Evolutionary conservation across 2,113 vertebrate species (phyloP).

Genomic region (Engystomops pustulosus): DNA sequence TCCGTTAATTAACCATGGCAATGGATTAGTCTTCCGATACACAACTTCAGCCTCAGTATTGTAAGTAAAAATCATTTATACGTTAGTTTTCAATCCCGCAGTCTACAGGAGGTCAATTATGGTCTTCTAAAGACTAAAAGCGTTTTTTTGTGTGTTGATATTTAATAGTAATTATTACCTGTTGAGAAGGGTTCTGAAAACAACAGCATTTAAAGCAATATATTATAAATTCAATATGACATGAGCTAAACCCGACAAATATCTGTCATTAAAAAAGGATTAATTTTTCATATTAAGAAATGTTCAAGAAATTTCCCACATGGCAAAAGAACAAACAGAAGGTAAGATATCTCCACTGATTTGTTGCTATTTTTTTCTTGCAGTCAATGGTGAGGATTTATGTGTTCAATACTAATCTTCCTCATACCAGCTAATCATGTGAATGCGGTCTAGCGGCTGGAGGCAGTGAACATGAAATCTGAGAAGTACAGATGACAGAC

Average conservation of each 20-base stretch:
- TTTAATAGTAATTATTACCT: constrained; percentile 12
- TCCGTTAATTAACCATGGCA: constrained; percentile 20
- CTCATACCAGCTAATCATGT: constrained; percentile 43
- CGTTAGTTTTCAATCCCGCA: constrained; percentile 10
- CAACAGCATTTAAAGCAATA: not conserved
- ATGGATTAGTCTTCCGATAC: constrained; percentile 11
- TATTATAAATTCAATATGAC: not conserved
- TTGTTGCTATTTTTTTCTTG: constrained; percentile 23
- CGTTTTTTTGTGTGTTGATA: no score
- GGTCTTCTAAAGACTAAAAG: not conserved
- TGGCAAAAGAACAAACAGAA: constrained; percentile 15
- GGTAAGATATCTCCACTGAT: constrained; percentile 3
- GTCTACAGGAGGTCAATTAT: constrained; percentile 16
- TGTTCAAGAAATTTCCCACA: not conserved
- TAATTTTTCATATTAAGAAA: constrained; percentile 31
- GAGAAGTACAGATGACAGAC: constrained; percentile 13
- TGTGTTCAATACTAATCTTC: constrained; percentile 50
- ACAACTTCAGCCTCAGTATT: not conserved
- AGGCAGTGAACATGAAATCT: constrained; percentile 24
- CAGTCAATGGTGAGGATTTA: constrained; percentile 39
- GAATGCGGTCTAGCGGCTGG: constrained; percentile 10
- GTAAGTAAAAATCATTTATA: not conserved
- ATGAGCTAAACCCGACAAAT: not conserved
- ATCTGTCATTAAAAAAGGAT: constrained; percentile 24
- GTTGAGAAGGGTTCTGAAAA: not conserved